phyloP scores from a whole-genome alignment of 2,888 invertebrate genomes.

The Iselma pallidipennis region DNA sequence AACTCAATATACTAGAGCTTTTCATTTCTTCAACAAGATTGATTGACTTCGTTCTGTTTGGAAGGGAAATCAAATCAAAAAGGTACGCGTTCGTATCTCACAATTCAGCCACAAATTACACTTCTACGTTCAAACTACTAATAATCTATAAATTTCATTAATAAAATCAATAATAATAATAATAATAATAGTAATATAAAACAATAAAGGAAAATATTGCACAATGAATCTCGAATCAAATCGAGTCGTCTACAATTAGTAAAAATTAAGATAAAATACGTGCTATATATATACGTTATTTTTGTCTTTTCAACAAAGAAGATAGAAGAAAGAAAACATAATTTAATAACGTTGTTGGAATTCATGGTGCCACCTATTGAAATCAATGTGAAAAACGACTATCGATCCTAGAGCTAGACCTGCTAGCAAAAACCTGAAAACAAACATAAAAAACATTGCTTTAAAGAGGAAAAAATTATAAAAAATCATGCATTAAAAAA shows the following conservation, averaged over 20 bases:
- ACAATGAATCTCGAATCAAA: slow-evolving; percentile 25
- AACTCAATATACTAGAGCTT: slow-evolving; percentile 10
- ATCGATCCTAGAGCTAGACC: slow-evolving; percentile 97
- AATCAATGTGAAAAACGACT: slow-evolving; percentile 99
- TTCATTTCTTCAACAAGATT: slow-evolving; percentile 42
- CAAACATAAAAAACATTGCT: slow-evolving; percentile 6
- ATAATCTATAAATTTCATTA: background rate
- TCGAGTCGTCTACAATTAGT: background rate
- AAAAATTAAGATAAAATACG: background rate
- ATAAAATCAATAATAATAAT: background rate
- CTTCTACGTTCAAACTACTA: background rate
- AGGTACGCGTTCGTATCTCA: background rate
- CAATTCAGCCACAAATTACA: background rate
- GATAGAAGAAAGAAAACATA: slow-evolving; percentile 11
- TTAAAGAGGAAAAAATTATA: slow-evolving; percentile 3
- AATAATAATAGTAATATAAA: slow-evolving; percentile 20
- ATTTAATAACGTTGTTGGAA: slow-evolving; percentile 87
- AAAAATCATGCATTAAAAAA: slow-evolving; percentile 2
- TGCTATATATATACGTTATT: too few relatives aligned
- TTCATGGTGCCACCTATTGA: slow-evolving; percentile 97
- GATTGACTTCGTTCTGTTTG: slow-evolving; percentile 30
- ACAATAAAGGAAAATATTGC: slow-evolving; percentile 39
- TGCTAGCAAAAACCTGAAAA: slow-evolving; percentile 88
- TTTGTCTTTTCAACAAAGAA: too few relatives aligned
- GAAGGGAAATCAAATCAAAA: background rate